Percentiles rank a stretch among this genome's conserved stretches.
Evolutionary conservation across 1,140 invertebrate species (phyloP).

Genomic region (Drosophila biarmipes): DNA sequence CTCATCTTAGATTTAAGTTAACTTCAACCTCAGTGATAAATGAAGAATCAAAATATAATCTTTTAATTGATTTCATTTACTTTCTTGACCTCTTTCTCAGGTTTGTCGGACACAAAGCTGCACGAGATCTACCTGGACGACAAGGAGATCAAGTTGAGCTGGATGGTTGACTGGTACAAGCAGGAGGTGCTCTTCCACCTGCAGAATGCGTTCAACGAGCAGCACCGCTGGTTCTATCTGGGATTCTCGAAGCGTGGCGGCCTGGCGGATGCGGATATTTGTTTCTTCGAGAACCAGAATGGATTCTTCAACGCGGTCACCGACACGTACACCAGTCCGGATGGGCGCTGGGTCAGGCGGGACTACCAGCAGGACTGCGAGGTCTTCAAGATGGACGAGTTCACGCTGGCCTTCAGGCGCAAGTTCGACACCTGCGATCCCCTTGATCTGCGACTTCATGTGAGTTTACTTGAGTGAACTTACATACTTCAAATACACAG

Average conservation of each 20-base stretch:
- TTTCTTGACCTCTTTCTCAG: conserved; percentile 16
- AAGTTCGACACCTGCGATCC: conserved; percentile 97
- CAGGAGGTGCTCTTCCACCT: conserved; percentile 84
- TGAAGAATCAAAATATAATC: too few species aligned
- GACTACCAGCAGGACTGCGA: conserved; percentile 93
- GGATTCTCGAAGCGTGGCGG: conserved; percentile 97
- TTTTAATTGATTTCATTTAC: background rate
- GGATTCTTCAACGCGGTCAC: conserved; percentile 81
- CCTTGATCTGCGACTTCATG: conserved; percentile 95
- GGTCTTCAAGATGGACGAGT: conserved; percentile 87
- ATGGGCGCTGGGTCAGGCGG: conserved; percentile 87
- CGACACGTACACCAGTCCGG: conserved; percentile 90
- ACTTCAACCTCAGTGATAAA: too few species aligned
- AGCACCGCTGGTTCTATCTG: conserved; percentile 91
- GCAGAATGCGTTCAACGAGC: conserved; percentile 82
- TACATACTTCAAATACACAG: too few species aligned
- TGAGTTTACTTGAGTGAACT: conserved; percentile 85
- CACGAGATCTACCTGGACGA: conserved; percentile 80
- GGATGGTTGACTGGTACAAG: conserved; percentile 84
- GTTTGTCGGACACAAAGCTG: conserved; percentile 81
- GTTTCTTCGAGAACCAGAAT: conserved; percentile 88
- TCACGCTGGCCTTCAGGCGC: conserved; percentile 90
- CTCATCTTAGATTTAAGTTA: too few species aligned
- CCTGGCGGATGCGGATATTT: conserved; percentile 91
- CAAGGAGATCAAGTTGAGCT: conserved; percentile 83